Evolutionary conservation across 2,797 vertebrate species (phyloP).

Genomic region (Girardinus metallicus): DNA sequence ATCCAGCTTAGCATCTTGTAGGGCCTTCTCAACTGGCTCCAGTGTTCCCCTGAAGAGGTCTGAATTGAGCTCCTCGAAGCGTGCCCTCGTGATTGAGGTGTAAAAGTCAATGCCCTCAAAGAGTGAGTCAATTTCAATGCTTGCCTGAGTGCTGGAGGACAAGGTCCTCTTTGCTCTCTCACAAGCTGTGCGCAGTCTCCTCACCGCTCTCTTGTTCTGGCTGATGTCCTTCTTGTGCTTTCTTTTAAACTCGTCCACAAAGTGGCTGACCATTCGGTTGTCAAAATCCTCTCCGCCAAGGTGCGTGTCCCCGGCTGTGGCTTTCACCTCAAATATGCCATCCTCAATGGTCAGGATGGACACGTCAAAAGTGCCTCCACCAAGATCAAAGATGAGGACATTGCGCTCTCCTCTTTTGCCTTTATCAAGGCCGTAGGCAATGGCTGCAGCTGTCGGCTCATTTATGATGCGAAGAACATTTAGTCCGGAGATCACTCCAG

Average conservation of each 20-base stretch:
- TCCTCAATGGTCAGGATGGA: constrained; percentile 93
- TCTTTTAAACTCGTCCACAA: constrained; percentile 92
- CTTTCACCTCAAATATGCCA: constrained; percentile 94
- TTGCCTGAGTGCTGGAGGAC: constrained; percentile 91
- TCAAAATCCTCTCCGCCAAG: constrained; percentile 94
- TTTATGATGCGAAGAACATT: constrained; percentile 93
- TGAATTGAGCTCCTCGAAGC: constrained; percentile 91
- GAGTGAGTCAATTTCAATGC: constrained; percentile 90
- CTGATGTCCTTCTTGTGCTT: constrained; percentile 91
- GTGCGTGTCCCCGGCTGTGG: constrained; percentile 92
- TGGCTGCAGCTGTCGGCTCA: constrained; percentile 91
- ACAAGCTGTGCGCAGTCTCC: constrained; percentile 90
- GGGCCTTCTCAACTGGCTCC: constrained; percentile 90
- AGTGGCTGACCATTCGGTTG: constrained; percentile 92
- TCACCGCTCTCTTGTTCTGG: constrained; percentile 90
- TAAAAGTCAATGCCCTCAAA: constrained; percentile 94
- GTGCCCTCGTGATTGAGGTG: constrained; percentile 91
- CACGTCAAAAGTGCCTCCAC: constrained; percentile 93
- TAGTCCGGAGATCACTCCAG: constrained; percentile 90
- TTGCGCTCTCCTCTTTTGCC: constrained; percentile 87
- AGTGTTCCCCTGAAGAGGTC: constrained; percentile 93
- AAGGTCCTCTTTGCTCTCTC: constrained; percentile 91
- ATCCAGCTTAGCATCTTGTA: constrained; percentile 90
- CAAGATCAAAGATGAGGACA: constrained; percentile 92
- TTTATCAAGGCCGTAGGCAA: constrained; percentile 92